Conservation (phyloP, 2,888 invertebrate genomes). For the Platycheirus albimanus region DNA sequence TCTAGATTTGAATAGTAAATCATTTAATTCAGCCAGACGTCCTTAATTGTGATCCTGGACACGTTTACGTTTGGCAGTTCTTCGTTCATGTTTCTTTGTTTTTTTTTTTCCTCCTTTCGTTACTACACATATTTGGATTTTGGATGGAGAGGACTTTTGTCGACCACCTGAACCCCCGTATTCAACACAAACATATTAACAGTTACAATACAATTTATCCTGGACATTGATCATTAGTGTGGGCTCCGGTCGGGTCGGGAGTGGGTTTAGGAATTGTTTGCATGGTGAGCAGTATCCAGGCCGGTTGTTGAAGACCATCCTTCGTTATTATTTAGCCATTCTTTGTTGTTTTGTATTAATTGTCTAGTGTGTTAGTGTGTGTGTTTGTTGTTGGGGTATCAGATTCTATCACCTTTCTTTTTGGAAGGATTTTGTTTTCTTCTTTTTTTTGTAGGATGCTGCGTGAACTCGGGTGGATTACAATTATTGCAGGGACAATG, state of each 20-base stretch:
- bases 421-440: conserved; percentile 9
- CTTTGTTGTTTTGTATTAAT: conserved; percentile 68
- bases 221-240: conserved; percentile 72
- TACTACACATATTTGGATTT: too few species aligned
- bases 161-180: conserved; percentile 33
- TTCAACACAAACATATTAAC: conserved; percentile 55
- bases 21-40: conserved; percentile 76
- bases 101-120: too few species aligned
- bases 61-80: conserved; percentile 75
- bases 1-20: conserved; percentile 77
- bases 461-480: conserved; percentile 38
- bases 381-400: conserved; percentile 11
- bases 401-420: conserved; percentile 59
- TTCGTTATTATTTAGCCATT: conserved; percentile 69
- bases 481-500: conserved; percentile 49
- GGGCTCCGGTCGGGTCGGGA: conserved; percentile 4
- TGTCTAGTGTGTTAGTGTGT: conserved; percentile 39
- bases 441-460: too few species aligned
- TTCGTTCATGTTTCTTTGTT: conserved; percentile 41
- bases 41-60: conserved; percentile 77
- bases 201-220: conserved; percentile 72
- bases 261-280: conserved; percentile 15
- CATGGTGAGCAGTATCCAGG: background rate
- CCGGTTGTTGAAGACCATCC: conserved; percentile 40
- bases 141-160: conserved; percentile 27